phyloP scores from a whole-genome alignment of 2,113 vertebrate genomes.

The Corydoras maculifer region DNA sequence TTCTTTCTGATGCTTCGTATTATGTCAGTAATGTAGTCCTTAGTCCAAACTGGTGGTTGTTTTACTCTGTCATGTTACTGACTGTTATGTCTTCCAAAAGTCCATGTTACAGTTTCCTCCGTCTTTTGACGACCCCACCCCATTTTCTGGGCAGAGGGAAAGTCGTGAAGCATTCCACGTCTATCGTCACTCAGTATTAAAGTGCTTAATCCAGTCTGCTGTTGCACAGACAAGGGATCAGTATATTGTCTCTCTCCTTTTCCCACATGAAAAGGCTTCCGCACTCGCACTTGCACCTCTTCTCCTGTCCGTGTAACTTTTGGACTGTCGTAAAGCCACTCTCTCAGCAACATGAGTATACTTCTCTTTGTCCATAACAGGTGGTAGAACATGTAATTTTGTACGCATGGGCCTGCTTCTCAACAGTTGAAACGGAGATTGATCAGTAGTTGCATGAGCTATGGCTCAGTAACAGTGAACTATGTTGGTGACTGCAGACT shows the following conservation, averaged over 20 bases:
- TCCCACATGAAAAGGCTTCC: neutral
- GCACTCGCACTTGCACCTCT: neutral
- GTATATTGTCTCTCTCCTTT: neutral
- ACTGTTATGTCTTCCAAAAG: too few species aligned
- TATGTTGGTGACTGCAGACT: neutral
- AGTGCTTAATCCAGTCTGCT: neutral
- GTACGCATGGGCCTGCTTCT: constrained; percentile 20
- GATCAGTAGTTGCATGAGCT: constrained; percentile 5
- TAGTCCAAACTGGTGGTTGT: neutral
- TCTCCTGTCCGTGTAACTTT: neutral
- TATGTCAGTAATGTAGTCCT: neutral
- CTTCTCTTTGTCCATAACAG: neutral
- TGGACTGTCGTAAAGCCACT: neutral
- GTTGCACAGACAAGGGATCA: neutral
- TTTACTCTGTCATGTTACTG: neutral
- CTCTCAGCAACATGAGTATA: neutral
- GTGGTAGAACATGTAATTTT: constrained; percentile 12
- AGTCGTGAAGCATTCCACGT: neutral
- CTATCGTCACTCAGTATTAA: neutral
- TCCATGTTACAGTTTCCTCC: too few species aligned
- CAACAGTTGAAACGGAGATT: constrained; percentile 20
- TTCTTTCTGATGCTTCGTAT: neutral
- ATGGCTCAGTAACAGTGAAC: constrained; percentile 2
- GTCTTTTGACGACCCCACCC: neutral
- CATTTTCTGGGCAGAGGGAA: neutral